Evolutionary conservation across 2,797 vertebrate species (phyloP), one percentile per base, ranked within the genome.

Genomic region (Anguilla obscura): DNA sequence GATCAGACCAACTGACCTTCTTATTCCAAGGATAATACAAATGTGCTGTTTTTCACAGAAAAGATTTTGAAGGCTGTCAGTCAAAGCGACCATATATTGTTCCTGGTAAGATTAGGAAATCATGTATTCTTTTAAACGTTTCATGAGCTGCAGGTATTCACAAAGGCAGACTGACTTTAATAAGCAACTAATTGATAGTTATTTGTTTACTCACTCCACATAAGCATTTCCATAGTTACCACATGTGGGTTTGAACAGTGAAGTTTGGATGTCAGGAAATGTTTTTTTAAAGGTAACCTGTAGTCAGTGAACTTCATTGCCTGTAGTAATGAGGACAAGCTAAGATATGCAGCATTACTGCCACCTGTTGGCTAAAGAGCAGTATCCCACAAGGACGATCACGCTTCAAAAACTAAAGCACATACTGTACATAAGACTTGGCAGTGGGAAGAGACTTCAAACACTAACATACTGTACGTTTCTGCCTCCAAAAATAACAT

Each of bases 291-390:
- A 50, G 24, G 45, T 45, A 6, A 83, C 79, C 66, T 48, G n/a
- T n/a, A 33, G 40, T 45, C 40, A 45, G 40, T 45, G 40, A 45
- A 45, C 40, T 45, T 45, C 3, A 45, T 45, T 45, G 40, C 40
- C 40, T 45, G 40, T 45, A 45, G 40, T 45, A 45, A n/a, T 12
- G 50, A 56, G 74, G 36, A 58, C 18, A 85, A 71, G 48, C 18
- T 36, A 30, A 74, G 12, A 63, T 18, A 45, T 86, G 27, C 36
- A 21, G 27, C 2, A 86, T 87, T 93, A 89, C 91, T 94, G 95
- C 95, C 95, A 93, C 63, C 96, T 96, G 88, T 90, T 96, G 96
- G 91, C 85, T 54, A 58, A 45, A 87, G 54, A 30, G 21, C 27
- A n/a, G 58, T 80, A 0, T 14, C 33, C 30, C 56, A 10, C 30